phyloP scores from a whole-genome alignment of 53 echinoderm and acorn worm genomes.

The Arbacia lixula region DNA sequence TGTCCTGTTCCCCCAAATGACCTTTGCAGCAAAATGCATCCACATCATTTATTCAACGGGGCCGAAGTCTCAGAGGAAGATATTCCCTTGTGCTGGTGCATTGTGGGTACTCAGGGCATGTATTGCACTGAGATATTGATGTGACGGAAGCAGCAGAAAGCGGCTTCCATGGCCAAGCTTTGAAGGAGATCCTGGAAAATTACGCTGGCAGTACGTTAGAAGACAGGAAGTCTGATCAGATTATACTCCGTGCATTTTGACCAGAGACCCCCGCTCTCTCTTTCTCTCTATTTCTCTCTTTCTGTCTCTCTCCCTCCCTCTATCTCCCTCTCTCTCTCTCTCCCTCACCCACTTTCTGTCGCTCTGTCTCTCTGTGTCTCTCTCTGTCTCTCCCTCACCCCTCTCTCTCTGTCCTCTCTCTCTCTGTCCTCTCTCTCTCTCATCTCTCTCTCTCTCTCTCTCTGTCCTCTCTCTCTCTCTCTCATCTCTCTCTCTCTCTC shows the following conservation, averaged over 20 bases:
- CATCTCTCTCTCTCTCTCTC: background rate
- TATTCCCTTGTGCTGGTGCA: too few species aligned
- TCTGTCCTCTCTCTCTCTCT: conserved; percentile 11
- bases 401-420: background rate
- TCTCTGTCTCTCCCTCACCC: background rate
- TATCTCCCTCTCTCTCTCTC: background rate
- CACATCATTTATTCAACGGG: too few species aligned
- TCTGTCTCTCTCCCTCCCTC: background rate
- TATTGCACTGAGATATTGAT: too few species aligned
- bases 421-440: background rate
- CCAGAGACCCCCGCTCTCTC: background rate
- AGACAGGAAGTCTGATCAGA: too few species aligned
- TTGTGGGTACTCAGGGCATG: too few species aligned
- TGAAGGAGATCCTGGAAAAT: too few species aligned
- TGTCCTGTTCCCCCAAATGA: too few species aligned
- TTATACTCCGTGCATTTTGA: background rate
- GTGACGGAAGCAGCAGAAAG: too few species aligned
- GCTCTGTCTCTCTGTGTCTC: background rate
- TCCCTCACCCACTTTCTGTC: background rate
- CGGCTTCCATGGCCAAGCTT: too few species aligned
- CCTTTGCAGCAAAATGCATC: too few species aligned
- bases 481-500: background rate
- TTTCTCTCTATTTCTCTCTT: background rate
- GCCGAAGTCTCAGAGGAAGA: too few species aligned
- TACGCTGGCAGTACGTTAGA: too few species aligned